Conservation (phyloP, 2,113 vertebrate genomes). For the Guaruba guarouba region DNA sequence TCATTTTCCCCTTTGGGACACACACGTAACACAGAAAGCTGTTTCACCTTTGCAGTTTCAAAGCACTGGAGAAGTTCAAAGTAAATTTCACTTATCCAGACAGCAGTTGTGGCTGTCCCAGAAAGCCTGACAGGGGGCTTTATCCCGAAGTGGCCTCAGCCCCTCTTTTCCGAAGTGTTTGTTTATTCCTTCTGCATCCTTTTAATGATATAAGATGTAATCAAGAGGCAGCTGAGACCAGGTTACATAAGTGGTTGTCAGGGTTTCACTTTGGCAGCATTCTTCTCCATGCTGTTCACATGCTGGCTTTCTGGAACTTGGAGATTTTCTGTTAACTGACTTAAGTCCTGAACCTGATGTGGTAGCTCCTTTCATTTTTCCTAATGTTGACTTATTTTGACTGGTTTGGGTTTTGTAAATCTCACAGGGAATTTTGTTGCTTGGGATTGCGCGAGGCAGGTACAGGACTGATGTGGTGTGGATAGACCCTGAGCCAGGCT, state of each 20-base stretch:
- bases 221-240: conserved; percentile 26
- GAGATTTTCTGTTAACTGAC: background rate
- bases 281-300: background rate
- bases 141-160: background rate
- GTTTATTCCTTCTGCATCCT: background rate
- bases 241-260: conserved; percentile 40
- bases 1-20: background rate
- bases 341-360: background rate
- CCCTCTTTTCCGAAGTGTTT: background rate
- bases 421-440: background rate
- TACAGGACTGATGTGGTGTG: background rate
- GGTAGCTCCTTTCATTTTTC: background rate
- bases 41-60: background rate
- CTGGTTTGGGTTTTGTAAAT: background rate
- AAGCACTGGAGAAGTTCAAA: background rate
- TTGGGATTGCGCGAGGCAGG: background rate
- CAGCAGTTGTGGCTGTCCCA: background rate
- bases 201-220: conserved; percentile 10
- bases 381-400: background rate
- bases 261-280: conserved; percentile 14
- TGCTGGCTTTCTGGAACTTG: background rate
- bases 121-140: background rate
- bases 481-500: background rate
- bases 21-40: background rate
- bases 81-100: background rate